phyloP scores from a whole-genome alignment of 2,888 invertebrate genomes.

The Drosophila maculinotata region DNA sequence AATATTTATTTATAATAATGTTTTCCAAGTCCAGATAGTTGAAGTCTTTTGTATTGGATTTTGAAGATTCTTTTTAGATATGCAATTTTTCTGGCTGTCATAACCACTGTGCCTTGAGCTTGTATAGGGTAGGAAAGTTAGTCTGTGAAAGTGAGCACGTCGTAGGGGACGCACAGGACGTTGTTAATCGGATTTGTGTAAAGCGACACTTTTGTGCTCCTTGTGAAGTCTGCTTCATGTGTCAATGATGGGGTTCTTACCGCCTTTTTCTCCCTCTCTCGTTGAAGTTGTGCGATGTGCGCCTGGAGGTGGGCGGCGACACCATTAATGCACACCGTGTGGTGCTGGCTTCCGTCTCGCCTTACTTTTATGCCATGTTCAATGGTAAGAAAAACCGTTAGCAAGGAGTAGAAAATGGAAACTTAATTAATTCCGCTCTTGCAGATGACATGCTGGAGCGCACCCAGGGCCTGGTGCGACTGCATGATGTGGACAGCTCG shows the following conservation, averaged over 20 bases:
- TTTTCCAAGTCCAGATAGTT: not conserved
- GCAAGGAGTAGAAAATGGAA: not conserved
- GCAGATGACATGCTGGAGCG: constrained; percentile 85
- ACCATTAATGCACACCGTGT: constrained; percentile 90
- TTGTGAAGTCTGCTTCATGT: constrained; percentile 19
- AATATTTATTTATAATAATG: no score
- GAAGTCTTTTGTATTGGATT: no score
- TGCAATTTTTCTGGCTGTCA: not conserved
- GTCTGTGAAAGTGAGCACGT: constrained; percentile 54
- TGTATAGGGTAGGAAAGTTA: not conserved
- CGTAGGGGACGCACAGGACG: constrained; percentile 12
- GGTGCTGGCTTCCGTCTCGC: constrained; percentile 90
- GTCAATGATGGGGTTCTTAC: constrained; percentile 35
- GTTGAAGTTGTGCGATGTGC: constrained; percentile 86
- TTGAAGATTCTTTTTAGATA: no score
- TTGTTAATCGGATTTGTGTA: constrained; percentile 66
- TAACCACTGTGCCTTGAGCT: constrained; percentile 36
- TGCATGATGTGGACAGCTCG: constrained; percentile 86
- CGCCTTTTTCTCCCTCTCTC: constrained; percentile 19
- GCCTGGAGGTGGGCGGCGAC: constrained; percentile 89
- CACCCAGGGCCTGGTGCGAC: constrained; percentile 83
- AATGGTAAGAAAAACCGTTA: constrained; percentile 82
- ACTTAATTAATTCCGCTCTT: not conserved
- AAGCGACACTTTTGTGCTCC: constrained; percentile 47
- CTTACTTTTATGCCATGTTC: constrained; percentile 90